Evolutionary conservation across 2,797 vertebrate species (phyloP).

Genomic region (Alcedo atthis): DNA sequence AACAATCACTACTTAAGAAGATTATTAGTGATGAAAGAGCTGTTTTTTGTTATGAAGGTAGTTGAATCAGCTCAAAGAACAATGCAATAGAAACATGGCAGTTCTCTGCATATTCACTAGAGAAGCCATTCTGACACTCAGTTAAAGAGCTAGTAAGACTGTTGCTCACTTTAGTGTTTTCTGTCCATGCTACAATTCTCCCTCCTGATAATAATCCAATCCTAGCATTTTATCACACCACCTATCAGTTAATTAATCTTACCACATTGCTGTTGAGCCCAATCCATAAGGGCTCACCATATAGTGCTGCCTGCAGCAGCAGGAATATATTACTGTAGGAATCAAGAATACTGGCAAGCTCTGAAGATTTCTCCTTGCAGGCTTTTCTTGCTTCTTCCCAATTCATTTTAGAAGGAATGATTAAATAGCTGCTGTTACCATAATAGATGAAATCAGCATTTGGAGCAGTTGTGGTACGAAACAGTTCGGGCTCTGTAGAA

Average conservation of each 20-base stretch:
- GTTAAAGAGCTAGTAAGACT: background rate
- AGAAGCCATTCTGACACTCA: background rate
- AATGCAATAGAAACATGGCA: background rate
- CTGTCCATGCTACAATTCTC: background rate
- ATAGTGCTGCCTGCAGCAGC: slow-evolving; percentile 71
- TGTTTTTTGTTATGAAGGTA: background rate
- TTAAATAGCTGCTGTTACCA: slow-evolving; percentile 86
- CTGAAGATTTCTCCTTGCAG: slow-evolving; percentile 84
- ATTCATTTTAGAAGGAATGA: slow-evolving; percentile 83
- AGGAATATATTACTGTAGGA: slow-evolving; percentile 80
- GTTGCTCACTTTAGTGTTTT: background rate
- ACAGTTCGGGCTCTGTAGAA: slow-evolving; percentile 82
- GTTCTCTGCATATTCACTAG: background rate
- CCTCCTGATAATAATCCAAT: background rate
- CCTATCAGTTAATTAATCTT: slow-evolving; percentile 32
- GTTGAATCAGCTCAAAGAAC: background rate
- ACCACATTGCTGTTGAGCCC: slow-evolving; percentile 92
- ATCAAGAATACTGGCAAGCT: slow-evolving; percentile 86
- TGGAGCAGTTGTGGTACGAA: slow-evolving; percentile 62
- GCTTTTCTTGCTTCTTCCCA: slow-evolving; percentile 89
- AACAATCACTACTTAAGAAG: background rate
- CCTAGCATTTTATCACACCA: background rate
- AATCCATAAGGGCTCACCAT: slow-evolving; percentile 86
- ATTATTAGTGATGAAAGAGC: background rate
- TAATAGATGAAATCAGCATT: slow-evolving; percentile 76